Base-by-base conservation (phyloP, 1,140 invertebrate species). In the Teleogryllus occipitalis region DNA sequence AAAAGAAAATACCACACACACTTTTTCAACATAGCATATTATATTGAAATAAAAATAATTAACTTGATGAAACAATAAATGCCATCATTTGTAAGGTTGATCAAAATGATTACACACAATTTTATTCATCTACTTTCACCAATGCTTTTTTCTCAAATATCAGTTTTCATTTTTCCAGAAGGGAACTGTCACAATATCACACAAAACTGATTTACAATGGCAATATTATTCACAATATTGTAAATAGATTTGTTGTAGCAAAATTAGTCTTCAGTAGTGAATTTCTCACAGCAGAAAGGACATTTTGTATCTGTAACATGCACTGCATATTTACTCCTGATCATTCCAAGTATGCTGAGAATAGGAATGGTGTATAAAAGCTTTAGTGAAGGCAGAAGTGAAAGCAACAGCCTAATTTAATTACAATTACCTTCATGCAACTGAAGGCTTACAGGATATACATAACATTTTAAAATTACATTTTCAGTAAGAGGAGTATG, bases 381-480 rank as follows among this genome's bases (percentile, higher is more conserved):
- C 54, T 65, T 65, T 65, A 65, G 54, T 65, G 54, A 65, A 65
- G 54, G 54, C 54, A 65, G 54, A 65, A 65, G 54, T 65, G 54
- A 65, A 65, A 65, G 54, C 54, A 65, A 65, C 54, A 65, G 54
- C 54, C 54, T 65, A 65, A 65, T 65, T 65, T 65, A 65, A 65
- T 65, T 65, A 65, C 54, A 65, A 65, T 65, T 65, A 65, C 54
- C 54, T 65, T 65, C 54, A 65, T 65, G 54, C 54, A 65, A 65
- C 54, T 65, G 54, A 65, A 65, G 54, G 54, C 18, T 65, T 65
- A 65, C 54, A 65, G 54, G 54, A 65, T 65, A 65, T 65, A 65
- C 54, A 65, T 65, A 65, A 65, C 54, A 65, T 65, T 65, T 65
- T 65, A 65, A 65, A 65, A 65, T 65, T 65, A 65, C 54, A 65